Evolutionary conservation across 2,888 invertebrate species (phyloP).

Genomic region (Ceramica pisi): DNA sequence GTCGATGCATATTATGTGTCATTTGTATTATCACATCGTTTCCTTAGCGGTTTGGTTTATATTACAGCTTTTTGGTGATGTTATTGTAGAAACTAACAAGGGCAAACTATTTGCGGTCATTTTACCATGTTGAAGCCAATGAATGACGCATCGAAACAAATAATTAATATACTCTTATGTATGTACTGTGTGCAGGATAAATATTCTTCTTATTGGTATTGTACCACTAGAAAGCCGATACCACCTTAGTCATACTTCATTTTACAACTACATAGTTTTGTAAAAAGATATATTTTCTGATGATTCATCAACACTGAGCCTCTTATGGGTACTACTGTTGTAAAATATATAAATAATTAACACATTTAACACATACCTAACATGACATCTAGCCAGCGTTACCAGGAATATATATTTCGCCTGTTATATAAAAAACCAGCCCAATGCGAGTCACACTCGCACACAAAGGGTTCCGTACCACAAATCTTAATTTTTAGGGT

Average conservation of each 20-base stretch:
- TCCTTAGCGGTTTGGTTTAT: neutral
- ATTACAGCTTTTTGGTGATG: neutral
- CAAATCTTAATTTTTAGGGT: too few relatives aligned
- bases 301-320: neutral
- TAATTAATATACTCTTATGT: neutral
- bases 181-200: neutral
- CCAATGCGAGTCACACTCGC: too few relatives aligned
- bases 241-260: neutral
- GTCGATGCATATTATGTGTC: neutral
- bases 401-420: too few relatives aligned
- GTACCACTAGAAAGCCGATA: neutral
- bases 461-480: too few relatives aligned
- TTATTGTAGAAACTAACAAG: neutral
- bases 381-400: too few relatives aligned
- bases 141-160: neutral
- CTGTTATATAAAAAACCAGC: too few relatives aligned
- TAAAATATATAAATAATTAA: too few relatives aligned
- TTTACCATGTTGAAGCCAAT: neutral
- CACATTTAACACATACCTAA: too few relatives aligned
- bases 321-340: too few relatives aligned
- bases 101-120: neutral
- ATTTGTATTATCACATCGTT: neutral
- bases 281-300: neutral
- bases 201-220: neutral
- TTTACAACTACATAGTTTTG: neutral